Conservation (phyloP, 2,113 vertebrate genomes). For the Pica pica region DNA sequence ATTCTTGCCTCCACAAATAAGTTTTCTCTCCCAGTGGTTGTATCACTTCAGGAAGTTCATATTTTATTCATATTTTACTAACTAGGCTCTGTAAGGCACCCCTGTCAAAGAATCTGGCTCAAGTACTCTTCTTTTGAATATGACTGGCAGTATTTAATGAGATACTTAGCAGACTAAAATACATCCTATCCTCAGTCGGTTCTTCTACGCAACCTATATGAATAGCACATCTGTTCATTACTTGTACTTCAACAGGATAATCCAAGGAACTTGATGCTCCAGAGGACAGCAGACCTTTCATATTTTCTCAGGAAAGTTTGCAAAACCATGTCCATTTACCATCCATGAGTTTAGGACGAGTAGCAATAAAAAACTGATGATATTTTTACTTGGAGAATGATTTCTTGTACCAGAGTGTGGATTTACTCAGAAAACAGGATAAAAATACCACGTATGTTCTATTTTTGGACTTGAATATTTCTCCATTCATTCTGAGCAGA, state of each 20-base stretch:
- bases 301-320: background rate
- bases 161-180: background rate
- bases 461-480: background rate
- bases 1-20: background rate
- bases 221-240: constrained; percentile 35
- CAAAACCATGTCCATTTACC: background rate
- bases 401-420: background rate
- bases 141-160: background rate
- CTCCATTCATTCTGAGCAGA: background rate
- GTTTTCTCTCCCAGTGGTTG: background rate
- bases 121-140: background rate
- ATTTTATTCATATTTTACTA: constrained; percentile 24
- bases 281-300: background rate
- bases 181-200: background rate
- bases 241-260: background rate
- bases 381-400: background rate
- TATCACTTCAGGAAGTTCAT: background rate
- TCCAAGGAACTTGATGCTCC: background rate
- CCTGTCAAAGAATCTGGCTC: background rate
- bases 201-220: background rate
- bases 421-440: background rate
- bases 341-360: background rate
- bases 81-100: background rate
- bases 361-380: background rate
- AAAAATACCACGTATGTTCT: background rate